Evolutionary conservation across 2,888 invertebrate genomes (phyloP), one percentile per base, ranked within the genome.

Genomic region (Drosophila emarginata): DNA sequence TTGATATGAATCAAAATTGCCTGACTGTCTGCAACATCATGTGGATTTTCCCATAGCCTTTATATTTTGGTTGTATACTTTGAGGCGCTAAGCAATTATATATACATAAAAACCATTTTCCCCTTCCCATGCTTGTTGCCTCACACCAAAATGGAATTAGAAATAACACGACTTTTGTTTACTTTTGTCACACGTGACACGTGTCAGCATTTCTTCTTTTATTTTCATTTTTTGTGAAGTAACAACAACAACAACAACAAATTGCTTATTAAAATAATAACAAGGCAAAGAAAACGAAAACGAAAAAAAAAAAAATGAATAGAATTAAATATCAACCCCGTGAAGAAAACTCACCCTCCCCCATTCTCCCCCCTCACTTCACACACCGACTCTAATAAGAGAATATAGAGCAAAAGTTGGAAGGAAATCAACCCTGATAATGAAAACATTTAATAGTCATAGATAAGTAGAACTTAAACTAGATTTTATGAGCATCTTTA

Each of bases 181-280:
- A 52, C 58, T 60, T 52, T 50, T 21, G 63, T 58, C 54, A 69
- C 62, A 54, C 50, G 32, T 71, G 77, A 65, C 89, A 87, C 87
- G 87, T 88, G 82, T 66, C 78, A 72, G 71, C 70, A 87, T 79
- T 88, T 83, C 32, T 32, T 64, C 54, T 18, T 9, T 45, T 45
- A 7, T 15, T 11, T 45, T 18, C 14, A 14, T 18, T 45, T 53
- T 36, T 36, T 12, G 18, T 15, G 54, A 57, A 67, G 79, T 32
- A 64, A 32, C 61, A 45, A 53, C 56, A 71, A 66, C 56, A 71
- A 66, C 60, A 69, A 56, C 60, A 67, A 67, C 52, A 64, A 75
- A 75, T 72, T 74, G 77, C 76, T 75, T 84, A 81, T 87, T 84
- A 84, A 75, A 84, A 84, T 84, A 84, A 84, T 87, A 76, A 87